These are phyloP conservation scores for Brachyistius frenatus DNA, from an alignment of 2,113 vertebrate genomes.

Conservation along the genomic window DNA sequence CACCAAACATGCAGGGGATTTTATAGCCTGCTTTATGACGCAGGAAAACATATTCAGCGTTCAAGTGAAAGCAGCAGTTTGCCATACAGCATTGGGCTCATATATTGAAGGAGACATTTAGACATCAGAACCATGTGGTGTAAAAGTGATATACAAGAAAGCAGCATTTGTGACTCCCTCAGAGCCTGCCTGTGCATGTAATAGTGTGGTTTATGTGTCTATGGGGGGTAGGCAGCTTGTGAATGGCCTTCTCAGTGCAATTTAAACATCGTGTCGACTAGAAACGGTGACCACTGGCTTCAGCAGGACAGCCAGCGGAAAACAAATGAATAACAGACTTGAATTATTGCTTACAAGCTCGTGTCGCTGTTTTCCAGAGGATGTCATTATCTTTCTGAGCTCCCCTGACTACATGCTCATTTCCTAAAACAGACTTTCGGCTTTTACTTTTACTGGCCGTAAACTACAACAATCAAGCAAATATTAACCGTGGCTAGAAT, in stretches of 20 bases:
- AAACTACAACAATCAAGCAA: slow-evolving; percentile 10
- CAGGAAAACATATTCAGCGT: neutral
- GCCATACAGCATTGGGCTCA: neutral
- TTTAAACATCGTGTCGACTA: slow-evolving; percentile 49
- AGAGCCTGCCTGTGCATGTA: slow-evolving; percentile 57
- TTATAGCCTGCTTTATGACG: neutral
- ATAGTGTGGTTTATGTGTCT: slow-evolving; percentile 44
- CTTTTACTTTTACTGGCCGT: slow-evolving; percentile 1
- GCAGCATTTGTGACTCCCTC: slow-evolving; percentile 16
- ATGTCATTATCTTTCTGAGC: slow-evolving; percentile 39
- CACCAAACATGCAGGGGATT: neutral
- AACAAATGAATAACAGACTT: slow-evolving; percentile 42
- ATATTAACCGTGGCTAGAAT: slow-evolving; percentile 7
- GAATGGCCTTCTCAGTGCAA: slow-evolving; percentile 9
- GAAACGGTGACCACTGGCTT: slow-evolving; percentile 49
- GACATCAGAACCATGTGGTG: slow-evolving; percentile 7
- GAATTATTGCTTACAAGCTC: slow-evolving; percentile 36
- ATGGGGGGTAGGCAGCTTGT: slow-evolving; percentile 23
- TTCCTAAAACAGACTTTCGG: slow-evolving; percentile 21
- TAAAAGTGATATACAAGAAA: slow-evolving; percentile 21
- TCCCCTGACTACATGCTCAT: slow-evolving; percentile 18
- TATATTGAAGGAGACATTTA: neutral
- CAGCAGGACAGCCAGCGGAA: slow-evolving; percentile 11
- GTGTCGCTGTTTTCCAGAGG: neutral
- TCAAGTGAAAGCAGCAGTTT: neutral